These are phyloP conservation scores for Sigmodon hispidus DNA, from an alignment of 2,113 vertebrate genomes.

Conservation along the genomic window DNA sequence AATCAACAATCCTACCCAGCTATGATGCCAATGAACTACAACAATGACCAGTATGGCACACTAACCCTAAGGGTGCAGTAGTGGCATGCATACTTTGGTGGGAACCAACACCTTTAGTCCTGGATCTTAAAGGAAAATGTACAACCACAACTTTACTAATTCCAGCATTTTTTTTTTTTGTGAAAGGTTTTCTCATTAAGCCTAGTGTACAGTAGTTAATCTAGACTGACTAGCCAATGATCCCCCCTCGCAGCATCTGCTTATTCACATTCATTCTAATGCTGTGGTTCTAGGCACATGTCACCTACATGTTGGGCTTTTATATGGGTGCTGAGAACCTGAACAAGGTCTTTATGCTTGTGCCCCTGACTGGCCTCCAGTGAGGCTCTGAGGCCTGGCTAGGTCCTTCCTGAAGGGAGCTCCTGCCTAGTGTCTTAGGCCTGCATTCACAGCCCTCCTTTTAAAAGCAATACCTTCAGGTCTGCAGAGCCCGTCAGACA, in stretches of 20 bases:
- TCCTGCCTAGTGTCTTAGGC: no score
- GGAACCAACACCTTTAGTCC: neutral
- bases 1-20: neutral
- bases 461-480: no score
- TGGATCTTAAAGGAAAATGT: neutral
- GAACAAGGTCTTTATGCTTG: neutral
- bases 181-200: neutral
- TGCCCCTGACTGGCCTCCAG: no score
- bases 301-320: neutral
- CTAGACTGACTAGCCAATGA: neutral
- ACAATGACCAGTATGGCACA: neutral
- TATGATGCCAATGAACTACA: neutral
- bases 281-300: no score
- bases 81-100: neutral
- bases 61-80: neutral
- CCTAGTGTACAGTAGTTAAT: neutral
- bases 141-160: neutral
- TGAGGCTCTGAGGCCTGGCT: no score
- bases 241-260: no score
- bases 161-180: neutral
- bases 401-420: no score
- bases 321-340: neutral
- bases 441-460: no score
- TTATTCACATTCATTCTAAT: neutral
- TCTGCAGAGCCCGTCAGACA: no score